phyloP scores from a whole-genome alignment of 2,797 vertebrate genomes.

The Dipus sagitta region DNA sequence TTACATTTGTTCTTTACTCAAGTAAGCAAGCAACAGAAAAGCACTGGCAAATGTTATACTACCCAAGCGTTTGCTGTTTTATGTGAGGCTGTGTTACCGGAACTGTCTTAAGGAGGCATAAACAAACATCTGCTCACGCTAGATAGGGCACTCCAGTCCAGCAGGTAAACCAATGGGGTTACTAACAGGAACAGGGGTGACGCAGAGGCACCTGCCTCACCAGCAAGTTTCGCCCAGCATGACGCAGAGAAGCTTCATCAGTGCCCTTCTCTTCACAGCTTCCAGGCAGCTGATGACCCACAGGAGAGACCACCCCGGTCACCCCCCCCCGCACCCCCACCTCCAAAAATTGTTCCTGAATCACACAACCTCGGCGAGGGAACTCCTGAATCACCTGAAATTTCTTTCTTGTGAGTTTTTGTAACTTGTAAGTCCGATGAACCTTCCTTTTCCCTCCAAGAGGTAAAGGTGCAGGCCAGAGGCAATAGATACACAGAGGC shows the following conservation, averaged over 20 bases:
- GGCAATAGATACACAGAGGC: not conserved
- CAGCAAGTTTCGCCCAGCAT: not conserved
- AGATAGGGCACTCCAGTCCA: not conserved
- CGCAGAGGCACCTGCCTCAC: not conserved
- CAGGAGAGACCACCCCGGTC: not conserved
- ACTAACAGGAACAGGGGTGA: not conserved
- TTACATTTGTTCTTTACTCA: not conserved
- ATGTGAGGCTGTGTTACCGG: not conserved
- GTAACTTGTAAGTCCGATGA: not conserved
- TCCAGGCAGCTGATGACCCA: not conserved
- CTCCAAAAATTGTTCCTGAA: not conserved
- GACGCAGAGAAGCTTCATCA: not conserved
- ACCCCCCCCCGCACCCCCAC: too few species aligned
- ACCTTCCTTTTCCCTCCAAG: not conserved
- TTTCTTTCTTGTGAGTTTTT: not conserved
- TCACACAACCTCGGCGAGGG: not conserved
- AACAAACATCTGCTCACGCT: not conserved
- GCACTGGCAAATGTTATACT: not conserved
- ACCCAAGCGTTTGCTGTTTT: not conserved
- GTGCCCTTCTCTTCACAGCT: not conserved
- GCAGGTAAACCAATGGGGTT: not conserved
- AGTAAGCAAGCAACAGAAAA: not conserved
- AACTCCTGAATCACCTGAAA: not conserved
- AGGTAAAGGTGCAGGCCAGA: too few species aligned
- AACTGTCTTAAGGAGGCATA: not conserved